A percentile compares a stretch with the other conserved stretches of the same genome.
phyloP scores from a whole-genome alignment of 2,113 vertebrate species.

The Anarrhichthys ocellatus region DNA sequence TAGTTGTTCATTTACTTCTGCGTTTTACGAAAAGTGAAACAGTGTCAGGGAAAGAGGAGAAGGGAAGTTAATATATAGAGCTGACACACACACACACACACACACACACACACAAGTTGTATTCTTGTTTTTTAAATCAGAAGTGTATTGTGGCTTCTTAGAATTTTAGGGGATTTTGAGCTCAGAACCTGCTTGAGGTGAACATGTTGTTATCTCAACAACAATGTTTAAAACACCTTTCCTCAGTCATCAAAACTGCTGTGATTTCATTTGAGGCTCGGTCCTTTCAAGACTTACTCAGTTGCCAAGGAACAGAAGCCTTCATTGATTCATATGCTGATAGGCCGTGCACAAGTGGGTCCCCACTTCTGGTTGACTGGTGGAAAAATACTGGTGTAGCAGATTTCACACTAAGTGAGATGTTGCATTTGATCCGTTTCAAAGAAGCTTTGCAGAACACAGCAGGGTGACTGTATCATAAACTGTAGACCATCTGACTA shows the following conservation, averaged over 20 bases:
- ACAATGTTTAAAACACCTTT: neutral
- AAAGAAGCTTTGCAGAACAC: neutral
- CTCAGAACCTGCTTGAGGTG: neutral
- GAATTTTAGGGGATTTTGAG: neutral
- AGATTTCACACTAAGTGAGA: neutral
- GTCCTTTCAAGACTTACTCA: neutral
- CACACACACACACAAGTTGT: conserved; percentile 18
- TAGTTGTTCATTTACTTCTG: conserved; percentile 47
- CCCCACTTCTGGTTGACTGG: neutral
- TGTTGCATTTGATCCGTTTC: neutral
- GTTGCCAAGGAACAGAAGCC: conserved; percentile 60
- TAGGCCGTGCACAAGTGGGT: conserved; percentile 18
- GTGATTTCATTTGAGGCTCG: neutral
- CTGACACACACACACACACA: conserved; percentile 7
- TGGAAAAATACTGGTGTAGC: neutral
- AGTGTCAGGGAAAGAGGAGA: neutral
- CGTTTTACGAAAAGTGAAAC: conserved; percentile 15
- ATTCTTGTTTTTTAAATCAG: neutral
- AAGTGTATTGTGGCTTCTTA: neutral
- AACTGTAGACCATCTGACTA: neutral
- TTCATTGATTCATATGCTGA: conserved; percentile 68
- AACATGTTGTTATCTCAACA: conserved; percentile 3
- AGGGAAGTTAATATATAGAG: neutral
- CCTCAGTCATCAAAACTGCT: neutral
- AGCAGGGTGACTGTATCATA: neutral